Conservation (phyloP, 2,888 invertebrate species). For the Mesorhabditis sp. region DNA sequence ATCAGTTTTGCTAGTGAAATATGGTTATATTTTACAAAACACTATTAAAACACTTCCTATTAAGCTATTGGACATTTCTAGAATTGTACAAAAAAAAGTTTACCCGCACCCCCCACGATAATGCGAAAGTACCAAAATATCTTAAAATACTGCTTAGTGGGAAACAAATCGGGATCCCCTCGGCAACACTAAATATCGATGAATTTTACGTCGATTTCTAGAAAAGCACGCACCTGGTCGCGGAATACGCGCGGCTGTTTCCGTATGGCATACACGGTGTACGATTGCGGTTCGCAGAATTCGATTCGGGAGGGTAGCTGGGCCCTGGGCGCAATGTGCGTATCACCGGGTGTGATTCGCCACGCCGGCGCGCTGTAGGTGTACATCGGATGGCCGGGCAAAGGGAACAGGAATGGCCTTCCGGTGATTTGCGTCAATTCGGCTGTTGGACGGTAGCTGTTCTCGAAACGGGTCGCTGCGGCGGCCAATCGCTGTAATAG, state of each 20-base stretch:
- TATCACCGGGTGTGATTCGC: not conserved
- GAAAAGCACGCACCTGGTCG: not conserved
- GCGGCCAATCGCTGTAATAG: not conserved
- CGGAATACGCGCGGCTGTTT: not conserved
- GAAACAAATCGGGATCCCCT: no score
- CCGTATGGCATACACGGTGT: not conserved
- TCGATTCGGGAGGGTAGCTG: not conserved
- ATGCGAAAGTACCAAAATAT: no score
- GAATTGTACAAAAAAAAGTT: no score
- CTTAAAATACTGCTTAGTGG: no score
- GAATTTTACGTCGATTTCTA: no score
- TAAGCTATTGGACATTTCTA: no score
- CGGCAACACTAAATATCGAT: no score
- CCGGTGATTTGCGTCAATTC: conserved; percentile 5
- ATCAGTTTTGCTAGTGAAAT: no score
- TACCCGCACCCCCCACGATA: no score
- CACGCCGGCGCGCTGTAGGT: not conserved
- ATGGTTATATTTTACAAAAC: no score
- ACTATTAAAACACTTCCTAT: no score
- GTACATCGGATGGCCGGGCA: conserved; percentile 5
- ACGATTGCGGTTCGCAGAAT: conserved; percentile 1
- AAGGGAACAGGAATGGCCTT: not conserved
- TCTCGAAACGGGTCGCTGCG: conserved; percentile 5
- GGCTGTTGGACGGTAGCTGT: not conserved
- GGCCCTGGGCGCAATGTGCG: conserved; percentile 2